Evolutionary conservation across 2,113 vertebrate genomes (phyloP).

Genomic region (Sinocyclocheilus anshuiensis): DNA sequence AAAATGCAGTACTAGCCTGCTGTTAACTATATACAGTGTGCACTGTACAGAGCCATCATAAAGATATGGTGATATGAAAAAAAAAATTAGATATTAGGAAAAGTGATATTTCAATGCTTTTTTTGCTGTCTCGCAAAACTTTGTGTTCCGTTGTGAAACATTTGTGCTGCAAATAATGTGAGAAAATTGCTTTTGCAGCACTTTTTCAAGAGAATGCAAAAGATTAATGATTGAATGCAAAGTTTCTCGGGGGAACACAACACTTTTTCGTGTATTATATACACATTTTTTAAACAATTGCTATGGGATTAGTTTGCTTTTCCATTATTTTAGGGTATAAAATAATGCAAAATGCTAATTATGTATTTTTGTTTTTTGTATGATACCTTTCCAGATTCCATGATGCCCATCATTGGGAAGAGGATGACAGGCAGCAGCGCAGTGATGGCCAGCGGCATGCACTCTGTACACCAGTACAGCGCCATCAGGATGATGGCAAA

Average conservation of each 20-base stretch:
- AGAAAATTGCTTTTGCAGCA: neutral
- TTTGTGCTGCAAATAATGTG: neutral
- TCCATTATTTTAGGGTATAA: neutral
- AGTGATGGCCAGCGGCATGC: slow-evolving; percentile 87
- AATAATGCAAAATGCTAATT: neutral
- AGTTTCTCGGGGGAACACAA: no score
- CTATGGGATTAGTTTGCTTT: neutral
- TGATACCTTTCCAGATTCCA: slow-evolving; percentile 81
- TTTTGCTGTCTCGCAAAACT: no score
- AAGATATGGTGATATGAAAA: neutral
- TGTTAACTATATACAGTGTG: neutral
- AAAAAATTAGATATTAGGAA: no score
- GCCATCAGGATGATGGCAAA: slow-evolving; percentile 91
- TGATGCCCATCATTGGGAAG: slow-evolving; percentile 91
- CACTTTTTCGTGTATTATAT: neutral
- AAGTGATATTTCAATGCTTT: neutral
- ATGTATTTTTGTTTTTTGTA: neutral
- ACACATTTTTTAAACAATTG: neutral
- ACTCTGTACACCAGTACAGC: slow-evolving; percentile 89
- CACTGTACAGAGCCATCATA: neutral
- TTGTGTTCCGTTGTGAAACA: no score
- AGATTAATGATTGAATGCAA: no score
- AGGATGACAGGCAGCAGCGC: slow-evolving; percentile 85
- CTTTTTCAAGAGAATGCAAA: no score
- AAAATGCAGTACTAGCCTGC: neutral